Percentiles rank a stretch among this genome's conserved stretches.
Conservation (phyloP, 2,113 vertebrate genomes). For the Boulengeromyrus knoepffleri region DNA sequence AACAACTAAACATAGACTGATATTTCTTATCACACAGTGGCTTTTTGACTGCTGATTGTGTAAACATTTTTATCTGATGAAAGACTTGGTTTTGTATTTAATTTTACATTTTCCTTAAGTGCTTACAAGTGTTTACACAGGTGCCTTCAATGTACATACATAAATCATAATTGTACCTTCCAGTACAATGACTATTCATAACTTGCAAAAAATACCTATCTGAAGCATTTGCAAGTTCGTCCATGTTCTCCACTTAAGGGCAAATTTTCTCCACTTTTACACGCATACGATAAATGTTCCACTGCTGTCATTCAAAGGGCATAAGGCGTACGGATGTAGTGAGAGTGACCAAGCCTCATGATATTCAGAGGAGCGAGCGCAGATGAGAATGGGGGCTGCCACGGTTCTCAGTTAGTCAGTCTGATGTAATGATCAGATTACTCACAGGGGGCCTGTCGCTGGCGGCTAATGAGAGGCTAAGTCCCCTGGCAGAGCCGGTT, state of each 20-base stretch:
- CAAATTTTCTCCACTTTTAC: background rate
- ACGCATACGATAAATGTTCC: background rate
- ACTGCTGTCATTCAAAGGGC: background rate
- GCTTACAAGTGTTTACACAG: background rate
- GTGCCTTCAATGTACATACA: background rate
- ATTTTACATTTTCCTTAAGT: background rate
- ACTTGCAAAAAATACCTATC: background rate
- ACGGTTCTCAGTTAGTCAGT: constrained; percentile 3
- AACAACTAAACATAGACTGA: background rate
- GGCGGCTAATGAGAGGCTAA: background rate
- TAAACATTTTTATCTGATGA: background rate
- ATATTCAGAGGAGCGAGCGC: background rate
- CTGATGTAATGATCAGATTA: constrained; percentile 22
- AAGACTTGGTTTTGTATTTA: background rate
- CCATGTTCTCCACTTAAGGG: background rate
- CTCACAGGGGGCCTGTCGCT: constrained; percentile 15
- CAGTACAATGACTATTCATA: background rate
- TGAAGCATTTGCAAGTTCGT: background rate
- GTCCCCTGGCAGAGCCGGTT: constrained; percentile 7
- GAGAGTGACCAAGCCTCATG: background rate
- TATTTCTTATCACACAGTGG: background rate
- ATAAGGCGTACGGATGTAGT: background rate
- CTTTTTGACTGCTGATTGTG: background rate
- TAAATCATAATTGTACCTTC: background rate
- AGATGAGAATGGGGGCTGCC: background rate